phyloP scores from a whole-genome alignment of 2,888 invertebrate species.

The Priocnemis perturbator region DNA sequence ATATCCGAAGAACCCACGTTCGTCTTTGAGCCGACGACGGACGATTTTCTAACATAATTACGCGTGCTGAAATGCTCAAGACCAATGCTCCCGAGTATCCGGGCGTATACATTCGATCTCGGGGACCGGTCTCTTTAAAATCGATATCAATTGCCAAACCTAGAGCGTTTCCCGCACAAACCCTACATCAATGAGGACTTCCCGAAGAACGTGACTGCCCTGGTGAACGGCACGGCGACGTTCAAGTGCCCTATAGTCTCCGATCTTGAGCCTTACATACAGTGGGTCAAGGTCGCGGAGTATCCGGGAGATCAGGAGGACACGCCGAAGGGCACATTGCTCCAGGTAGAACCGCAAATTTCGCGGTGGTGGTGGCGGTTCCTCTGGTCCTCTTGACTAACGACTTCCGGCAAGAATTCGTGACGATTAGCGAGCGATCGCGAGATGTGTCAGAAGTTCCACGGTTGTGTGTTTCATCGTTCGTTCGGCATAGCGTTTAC shows the following conservation, averaged over 20 bases:
- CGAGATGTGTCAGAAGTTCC: too few relatives aligned
- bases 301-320: slow-evolving; percentile 66
- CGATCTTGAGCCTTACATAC: slow-evolving; percentile 88
- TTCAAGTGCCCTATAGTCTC: slow-evolving; percentile 87
- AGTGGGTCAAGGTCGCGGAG: slow-evolving; percentile 83
- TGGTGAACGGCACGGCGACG: slow-evolving; percentile 82
- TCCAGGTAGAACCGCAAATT: slow-evolving; percentile 72
- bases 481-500: too few relatives aligned
- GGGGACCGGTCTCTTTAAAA: slow-evolving; percentile 28
- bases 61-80: too few relatives aligned
- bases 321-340: slow-evolving; percentile 71
- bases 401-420: not conserved
- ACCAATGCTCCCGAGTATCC: too few relatives aligned
- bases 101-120: too few relatives aligned
- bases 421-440: too few relatives aligned
- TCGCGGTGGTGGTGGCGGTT: slow-evolving; percentile 58
- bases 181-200: slow-evolving; percentile 89
- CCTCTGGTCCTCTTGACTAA: slow-evolving; percentile 31
- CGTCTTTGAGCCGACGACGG: too few relatives aligned
- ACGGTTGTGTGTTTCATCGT: too few relatives aligned
- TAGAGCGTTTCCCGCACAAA: slow-evolving; percentile 89
- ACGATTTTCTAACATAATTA: too few relatives aligned
- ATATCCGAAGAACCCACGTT: too few relatives aligned
- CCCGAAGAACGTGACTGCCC: slow-evolving; percentile 88
- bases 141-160: slow-evolving; percentile 1